Base-by-base conservation (phyloP, 2,113 vertebrate species). In the Pomatostomus ruficeps region DNA sequence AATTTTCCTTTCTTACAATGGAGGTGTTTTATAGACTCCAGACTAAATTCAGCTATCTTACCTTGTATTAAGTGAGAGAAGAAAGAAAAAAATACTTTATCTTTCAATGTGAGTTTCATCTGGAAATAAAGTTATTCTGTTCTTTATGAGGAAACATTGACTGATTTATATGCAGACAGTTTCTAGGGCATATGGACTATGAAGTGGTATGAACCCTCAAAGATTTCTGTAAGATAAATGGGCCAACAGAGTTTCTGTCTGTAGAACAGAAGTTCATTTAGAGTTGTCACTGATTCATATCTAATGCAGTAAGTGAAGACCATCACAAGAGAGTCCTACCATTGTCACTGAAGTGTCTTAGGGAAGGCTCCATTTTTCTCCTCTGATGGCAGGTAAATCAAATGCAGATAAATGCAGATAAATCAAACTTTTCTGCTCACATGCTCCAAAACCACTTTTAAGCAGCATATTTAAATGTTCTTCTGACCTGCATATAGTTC, bases 211-310 rank as follows among this genome's bases (percentile, higher is more conserved):
- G 28, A 87, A 77, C 31, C 14, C 85, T 87, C 73, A 65, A 51
- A 73, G 21, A 14, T 33, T 93, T 36, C 3, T 59, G 18, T 25
- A 65, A 81, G 63, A 89, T 65, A 81, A 87, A 89, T 49, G 35
- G 45, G 12, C 29, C 81, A 77, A 73, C 45, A 62, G 6, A 81
- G 16, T 73, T 89, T 89, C 45, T 66, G 46, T 48, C 49, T 70
- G 40, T 35, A 85, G 68, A 91, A 84, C 63, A 89, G 84, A 89
- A 87, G 42, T 49, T 87, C 40, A 80, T 95, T 91, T 76, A 84
- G 45, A 80, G 42, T 28, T 77, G 48, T 72, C 63, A 84, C 55
- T 73, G 33, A 87, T 73, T 91, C 91, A 80, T 89, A 73, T 61
- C 45, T 77, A 80, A 77, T 49, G 25, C 33, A 80, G 54, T 40